Percentiles rank a stretch among this genome's conserved stretches.
These are phyloP conservation scores for Metellina segmentata DNA, from an alignment of 2,888 invertebrate species.

Conservation along the genomic window DNA sequence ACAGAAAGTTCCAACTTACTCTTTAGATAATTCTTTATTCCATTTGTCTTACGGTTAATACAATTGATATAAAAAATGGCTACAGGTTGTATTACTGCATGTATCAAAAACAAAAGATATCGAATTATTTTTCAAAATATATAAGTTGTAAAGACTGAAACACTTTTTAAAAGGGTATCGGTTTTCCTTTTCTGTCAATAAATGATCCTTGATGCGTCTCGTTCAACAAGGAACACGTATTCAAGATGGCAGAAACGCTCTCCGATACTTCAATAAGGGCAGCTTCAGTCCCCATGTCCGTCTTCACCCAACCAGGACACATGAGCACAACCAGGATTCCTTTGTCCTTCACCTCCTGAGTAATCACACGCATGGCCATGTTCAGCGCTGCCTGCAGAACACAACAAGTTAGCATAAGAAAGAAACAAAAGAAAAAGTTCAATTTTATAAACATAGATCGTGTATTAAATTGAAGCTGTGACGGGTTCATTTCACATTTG, in stretches of 20 bases:
- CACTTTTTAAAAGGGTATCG: conserved; percentile 1
- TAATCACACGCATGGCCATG: conserved; percentile 31
- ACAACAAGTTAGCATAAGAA: too few species aligned
- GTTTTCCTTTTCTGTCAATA: conserved; percentile 33
- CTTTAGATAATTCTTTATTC: too few species aligned
- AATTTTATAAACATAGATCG: too few species aligned
- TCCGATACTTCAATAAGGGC: conserved; percentile 12
- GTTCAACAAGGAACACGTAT: conserved; percentile 29
- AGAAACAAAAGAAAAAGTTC: too few species aligned
- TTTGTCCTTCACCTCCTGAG: background rate
- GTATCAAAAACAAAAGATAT: too few species aligned
- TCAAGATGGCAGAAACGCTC: conserved; percentile 40
- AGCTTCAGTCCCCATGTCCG: conserved; percentile 41
- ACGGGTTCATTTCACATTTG: too few species aligned
- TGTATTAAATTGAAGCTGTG: too few species aligned
- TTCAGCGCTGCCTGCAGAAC: conserved; percentile 37
- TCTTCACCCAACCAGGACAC: conserved; percentile 69
- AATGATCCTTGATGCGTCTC: conserved; percentile 42
- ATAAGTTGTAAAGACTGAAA: background rate
- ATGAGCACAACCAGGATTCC: conserved; percentile 52
- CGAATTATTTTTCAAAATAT: background rate
- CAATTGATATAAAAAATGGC: too few species aligned
- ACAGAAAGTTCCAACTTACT: too few species aligned
- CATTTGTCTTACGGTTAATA: too few species aligned
- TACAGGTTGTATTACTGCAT: too few species aligned